Percentiles rank a stretch among this genome's conserved stretches.
These are phyloP conservation scores for Phocoena phocoena DNA, from an alignment of 2,113 vertebrate genomes.

Conservation along the genomic window DNA sequence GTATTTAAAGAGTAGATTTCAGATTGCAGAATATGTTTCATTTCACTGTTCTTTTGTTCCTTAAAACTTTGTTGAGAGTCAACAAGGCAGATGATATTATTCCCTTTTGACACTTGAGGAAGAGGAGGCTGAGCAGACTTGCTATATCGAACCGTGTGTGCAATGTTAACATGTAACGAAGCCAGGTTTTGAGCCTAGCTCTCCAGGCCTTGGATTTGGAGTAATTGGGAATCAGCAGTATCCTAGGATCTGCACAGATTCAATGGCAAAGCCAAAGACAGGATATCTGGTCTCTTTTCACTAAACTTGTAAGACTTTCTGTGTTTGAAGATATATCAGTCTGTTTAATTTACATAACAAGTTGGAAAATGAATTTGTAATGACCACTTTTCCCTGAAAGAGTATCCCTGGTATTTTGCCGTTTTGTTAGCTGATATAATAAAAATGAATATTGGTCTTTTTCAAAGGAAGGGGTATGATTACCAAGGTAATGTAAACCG, in stretches of 20 bases:
- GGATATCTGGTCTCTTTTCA: background rate
- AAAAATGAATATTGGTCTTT: slow-evolving; percentile 18
- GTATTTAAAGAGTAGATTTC: background rate
- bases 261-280: background rate
- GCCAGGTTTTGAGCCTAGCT: background rate
- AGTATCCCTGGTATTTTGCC: background rate
- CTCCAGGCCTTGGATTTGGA: background rate
- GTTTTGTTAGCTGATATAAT: slow-evolving; percentile 25
- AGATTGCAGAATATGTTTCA: background rate
- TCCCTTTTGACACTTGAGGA: background rate
- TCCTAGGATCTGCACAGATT: background rate
- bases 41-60: background rate
- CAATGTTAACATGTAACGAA: background rate
- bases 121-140: background rate
- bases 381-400: background rate
- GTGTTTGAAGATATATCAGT: background rate
- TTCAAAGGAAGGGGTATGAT: slow-evolving; percentile 5
- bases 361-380: slow-evolving; percentile 39
- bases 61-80: background rate
- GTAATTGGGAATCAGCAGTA: background rate
- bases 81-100: background rate
- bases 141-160: background rate
- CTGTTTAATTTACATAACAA: background rate
- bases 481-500: slow-evolving; percentile 67
- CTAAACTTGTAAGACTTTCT: background rate